Conservation (phyloP, 2,113 vertebrate genomes). For the Cebidichthys violaceus region DNA sequence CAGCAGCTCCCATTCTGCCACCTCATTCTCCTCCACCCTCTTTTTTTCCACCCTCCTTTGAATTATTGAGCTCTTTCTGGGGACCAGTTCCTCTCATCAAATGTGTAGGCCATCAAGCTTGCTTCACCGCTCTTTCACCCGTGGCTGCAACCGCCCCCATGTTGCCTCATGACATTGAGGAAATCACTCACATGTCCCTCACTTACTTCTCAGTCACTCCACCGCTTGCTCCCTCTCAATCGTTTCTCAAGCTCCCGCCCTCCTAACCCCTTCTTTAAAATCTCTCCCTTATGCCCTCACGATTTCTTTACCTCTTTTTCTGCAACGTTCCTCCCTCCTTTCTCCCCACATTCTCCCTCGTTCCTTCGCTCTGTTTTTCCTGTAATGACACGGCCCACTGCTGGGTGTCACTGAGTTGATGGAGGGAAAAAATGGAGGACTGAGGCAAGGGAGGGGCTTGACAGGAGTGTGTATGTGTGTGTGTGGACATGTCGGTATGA, state of each 20-base stretch:
- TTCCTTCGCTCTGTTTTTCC: conserved; percentile 70
- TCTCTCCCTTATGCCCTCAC: conserved; percentile 58
- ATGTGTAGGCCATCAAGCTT: conserved; percentile 78
- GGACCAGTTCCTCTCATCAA: conserved; percentile 72
- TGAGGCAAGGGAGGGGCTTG: conserved; percentile 72
- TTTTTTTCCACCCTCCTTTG: conserved; percentile 67
- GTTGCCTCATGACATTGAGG: conserved; percentile 78
- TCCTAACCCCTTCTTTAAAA: conserved; percentile 71
- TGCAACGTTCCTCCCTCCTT: conserved; percentile 40
- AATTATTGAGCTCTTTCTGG: conserved; percentile 82
- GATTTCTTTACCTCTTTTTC: conserved; percentile 42
- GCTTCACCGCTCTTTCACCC: conserved; percentile 80
- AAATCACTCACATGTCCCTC: conserved; percentile 79
- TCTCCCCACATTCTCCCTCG: conserved; percentile 12
- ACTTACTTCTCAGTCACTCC: conserved; percentile 68
- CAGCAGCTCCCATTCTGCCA: conserved; percentile 33
- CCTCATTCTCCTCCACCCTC: conserved; percentile 16
- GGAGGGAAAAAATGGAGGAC: conserved; percentile 81
- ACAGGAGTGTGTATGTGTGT: conserved; percentile 52
- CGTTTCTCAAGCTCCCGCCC: conserved; percentile 57
- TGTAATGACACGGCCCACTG: conserved; percentile 84
- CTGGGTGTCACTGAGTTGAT: conserved; percentile 83
- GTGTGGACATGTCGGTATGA: conserved; percentile 45
- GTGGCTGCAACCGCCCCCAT: conserved; percentile 63
- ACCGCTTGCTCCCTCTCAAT: conserved; percentile 69